Conservation (phyloP, 2,797 vertebrate genomes). For the Channa striata region DNA sequence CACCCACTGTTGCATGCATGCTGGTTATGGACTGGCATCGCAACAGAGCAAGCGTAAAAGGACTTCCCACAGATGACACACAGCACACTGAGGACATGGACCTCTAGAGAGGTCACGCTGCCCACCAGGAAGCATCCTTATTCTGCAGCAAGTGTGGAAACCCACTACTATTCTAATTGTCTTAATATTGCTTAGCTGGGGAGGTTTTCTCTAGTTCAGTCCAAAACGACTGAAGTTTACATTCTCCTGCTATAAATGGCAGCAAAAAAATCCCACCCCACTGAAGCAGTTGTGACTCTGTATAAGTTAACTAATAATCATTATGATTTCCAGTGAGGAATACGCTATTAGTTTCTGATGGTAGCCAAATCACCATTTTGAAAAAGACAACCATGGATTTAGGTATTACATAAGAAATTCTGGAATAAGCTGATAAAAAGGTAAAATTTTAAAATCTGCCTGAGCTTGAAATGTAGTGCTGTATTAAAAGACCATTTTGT, state of each 20-base stretch:
- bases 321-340: background rate
- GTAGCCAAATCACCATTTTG: background rate
- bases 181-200: background rate
- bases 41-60: slow-evolving; percentile 60
- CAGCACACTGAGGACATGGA: slow-evolving; percentile 60
- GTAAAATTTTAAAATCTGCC: background rate
- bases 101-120: slow-evolving; percentile 48
- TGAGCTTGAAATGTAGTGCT: background rate
- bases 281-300: background rate
- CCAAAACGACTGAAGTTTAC: background rate
- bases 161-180: slow-evolving; percentile 29
- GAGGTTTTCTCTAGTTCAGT: background rate
- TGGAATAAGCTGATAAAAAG: background rate
- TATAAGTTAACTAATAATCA: background rate
- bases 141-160: slow-evolving; percentile 26
- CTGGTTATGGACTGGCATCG: slow-evolving; percentile 54
- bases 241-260: background rate
- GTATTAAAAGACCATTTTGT: background rate
- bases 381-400: slow-evolving; percentile 1
- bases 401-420: slow-evolving; percentile 8
- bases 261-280: background rate
- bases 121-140: slow-evolving; percentile 59
- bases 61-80: slow-evolving; percentile 70
- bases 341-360: background rate
- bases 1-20: slow-evolving; percentile 72